Conservation (phyloP, 1,140 invertebrate genomes). For the Zaprionus vittiger region DNA sequence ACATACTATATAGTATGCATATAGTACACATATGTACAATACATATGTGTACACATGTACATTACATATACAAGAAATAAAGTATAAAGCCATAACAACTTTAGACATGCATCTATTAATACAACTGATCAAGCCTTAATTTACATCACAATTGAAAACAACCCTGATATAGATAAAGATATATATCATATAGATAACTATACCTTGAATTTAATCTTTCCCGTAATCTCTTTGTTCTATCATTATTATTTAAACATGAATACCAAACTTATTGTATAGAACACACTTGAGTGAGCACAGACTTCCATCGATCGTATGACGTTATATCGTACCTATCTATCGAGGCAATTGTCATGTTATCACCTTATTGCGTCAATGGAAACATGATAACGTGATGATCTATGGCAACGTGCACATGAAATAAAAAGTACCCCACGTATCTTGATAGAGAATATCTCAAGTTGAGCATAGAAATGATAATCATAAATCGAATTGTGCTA, state of each 20-base stretch:
- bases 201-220: background rate
- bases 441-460: background rate
- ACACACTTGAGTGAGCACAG: constrained; percentile 20
- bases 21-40: background rate
- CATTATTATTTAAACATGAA: background rate
- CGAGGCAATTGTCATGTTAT: constrained; percentile 9
- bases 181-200: background rate
- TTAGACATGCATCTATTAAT: no score
- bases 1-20: background rate
- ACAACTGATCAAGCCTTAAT: no score
- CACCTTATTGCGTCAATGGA: constrained; percentile 24
- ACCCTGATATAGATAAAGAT: background rate
- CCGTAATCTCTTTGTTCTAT: background rate
- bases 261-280: background rate
- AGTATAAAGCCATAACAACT: no score
- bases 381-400: constrained; percentile 19
- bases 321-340: background rate
- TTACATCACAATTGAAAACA: background rate
- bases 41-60: no score
- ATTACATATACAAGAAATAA: no score
- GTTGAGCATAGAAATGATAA: background rate
- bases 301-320: constrained; percentile 15
- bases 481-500: no score
- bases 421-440: background rate
- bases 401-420: background rate